Percentiles rank a stretch among this genome's conserved stretches.
phyloP scores from a whole-genome alignment of 2,113 vertebrate species.

The Anhinga rufa region DNA sequence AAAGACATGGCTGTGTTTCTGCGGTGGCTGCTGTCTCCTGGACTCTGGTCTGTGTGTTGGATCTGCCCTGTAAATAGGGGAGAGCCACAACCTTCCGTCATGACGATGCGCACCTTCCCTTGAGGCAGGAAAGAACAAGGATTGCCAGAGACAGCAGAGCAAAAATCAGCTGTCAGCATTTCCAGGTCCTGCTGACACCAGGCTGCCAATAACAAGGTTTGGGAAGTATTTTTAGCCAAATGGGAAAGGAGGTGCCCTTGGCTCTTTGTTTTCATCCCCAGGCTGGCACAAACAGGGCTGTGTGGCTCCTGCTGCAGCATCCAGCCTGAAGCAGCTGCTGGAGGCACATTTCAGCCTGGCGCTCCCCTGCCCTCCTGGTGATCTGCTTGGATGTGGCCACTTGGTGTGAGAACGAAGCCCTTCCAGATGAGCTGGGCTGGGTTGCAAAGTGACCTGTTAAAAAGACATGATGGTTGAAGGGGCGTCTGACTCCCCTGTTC shows the following conservation, averaged over 20 bases:
- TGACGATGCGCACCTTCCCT: neutral
- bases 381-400: accelerated
- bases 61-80: neutral
- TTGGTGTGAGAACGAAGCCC: neutral
- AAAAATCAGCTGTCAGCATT: conserved; percentile 21
- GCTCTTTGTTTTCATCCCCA: neutral
- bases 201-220: conserved; percentile 35
- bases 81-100: neutral
- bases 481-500: accelerated
- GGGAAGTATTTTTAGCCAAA: conserved; percentile 43
- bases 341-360: neutral
- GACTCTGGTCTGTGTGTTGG: neutral
- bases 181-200: conserved; percentile 24
- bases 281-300: neutral
- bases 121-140: neutral
- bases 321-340: neutral
- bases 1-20: neutral
- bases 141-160: neutral
- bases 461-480: neutral
- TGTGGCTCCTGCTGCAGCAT: neutral
- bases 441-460: neutral
- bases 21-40: neutral
- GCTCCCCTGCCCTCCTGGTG: neutral
- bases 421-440: neutral
- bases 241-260: conserved; percentile 23